Evolutionary conservation across 2,888 invertebrate genomes (phyloP), one percentile per base, ranked within the genome.

Genomic region (Parascotia fuliginaria): DNA sequence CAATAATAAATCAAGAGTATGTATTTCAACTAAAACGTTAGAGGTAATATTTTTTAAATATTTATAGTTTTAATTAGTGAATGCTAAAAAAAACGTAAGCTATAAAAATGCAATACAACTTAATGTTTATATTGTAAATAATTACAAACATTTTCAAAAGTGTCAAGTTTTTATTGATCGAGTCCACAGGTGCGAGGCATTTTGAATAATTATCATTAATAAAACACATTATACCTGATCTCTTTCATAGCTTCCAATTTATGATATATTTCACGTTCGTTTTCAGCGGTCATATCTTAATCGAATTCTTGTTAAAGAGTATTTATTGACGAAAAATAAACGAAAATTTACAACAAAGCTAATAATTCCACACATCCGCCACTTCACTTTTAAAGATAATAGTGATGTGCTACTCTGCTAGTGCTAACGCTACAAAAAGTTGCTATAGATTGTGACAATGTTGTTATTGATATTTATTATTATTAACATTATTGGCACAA

Each of bases 211-310:
- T 45, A 44, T 41, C 34, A 28, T 47, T 16, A 42, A 42, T 54
- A 45, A 48, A 65, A 54, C 49, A 55, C 27, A 37, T 40, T 58
- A 45, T 89, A 97, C 97, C 97, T 95, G 68, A 98, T 97, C 83
- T 98, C 98, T 91, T 98, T 98, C 76, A 98, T 94, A 53, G 97
- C 97, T 92, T 98, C 98, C 65, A 98, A 91, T 89, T 98, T 98
- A 41, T 97, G 97, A 88, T 97, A 96, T 79, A 97, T 96, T 77
- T 96, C 95, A 53, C 97, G 94, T 88, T 97, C 96, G 85, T 96
- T 96, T 67, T 95, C 94, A 79, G 95, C 94, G 54, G 95, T 95
- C 94, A 96, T 96, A 77, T 83, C 79, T 81, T 81, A 62, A 47
- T 39, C 11, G 42, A 52, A 42, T 66, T 50, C 67, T 55, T 47